These are phyloP conservation scores for Dioctria linearis DNA, from an alignment of 2,888 invertebrate genomes.

Conservation along the genomic window DNA sequence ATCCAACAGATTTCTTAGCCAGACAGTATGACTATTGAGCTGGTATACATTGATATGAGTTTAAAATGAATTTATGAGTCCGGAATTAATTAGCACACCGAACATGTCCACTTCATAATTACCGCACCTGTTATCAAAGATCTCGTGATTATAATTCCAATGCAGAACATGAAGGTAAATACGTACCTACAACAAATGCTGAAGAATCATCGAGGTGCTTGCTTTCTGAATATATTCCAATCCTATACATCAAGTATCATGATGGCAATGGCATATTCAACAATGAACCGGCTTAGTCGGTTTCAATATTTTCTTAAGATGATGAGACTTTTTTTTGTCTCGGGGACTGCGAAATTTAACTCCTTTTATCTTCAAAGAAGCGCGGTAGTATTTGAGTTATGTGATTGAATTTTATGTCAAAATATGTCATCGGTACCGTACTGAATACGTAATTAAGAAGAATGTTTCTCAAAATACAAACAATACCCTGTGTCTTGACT, in stretches of 20 bases:
- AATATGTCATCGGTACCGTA: conserved; percentile 14
- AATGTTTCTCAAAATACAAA: too few relatives aligned
- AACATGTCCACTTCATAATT: conserved; percentile 25
- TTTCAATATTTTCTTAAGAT: neutral
- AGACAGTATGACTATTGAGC: neutral
- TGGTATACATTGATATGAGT: neutral
- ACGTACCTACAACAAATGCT: neutral
- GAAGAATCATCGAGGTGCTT: neutral
- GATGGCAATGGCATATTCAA: neutral
- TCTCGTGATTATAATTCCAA: conserved; percentile 20
- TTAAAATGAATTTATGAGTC: neutral
- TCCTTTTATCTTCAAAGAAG: neutral
- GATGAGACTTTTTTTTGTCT: neutral
- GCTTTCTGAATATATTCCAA: neutral
- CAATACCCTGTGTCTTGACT: too few relatives aligned
- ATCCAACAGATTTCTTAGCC: neutral
- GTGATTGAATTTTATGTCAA: conserved; percentile 12
- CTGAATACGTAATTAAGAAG: conserved; percentile 26
- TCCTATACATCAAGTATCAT: neutral
- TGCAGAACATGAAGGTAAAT: neutral
- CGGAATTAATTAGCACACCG: conserved; percentile 9
- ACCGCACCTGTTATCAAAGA: conserved; percentile 34
- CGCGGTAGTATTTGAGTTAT: conserved; percentile 12
- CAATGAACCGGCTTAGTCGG: neutral
- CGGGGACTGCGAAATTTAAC: neutral